Evolutionary conservation across 1,140 invertebrate genomes (phyloP).

Genomic region (Drosophila pruinosa): DNA sequence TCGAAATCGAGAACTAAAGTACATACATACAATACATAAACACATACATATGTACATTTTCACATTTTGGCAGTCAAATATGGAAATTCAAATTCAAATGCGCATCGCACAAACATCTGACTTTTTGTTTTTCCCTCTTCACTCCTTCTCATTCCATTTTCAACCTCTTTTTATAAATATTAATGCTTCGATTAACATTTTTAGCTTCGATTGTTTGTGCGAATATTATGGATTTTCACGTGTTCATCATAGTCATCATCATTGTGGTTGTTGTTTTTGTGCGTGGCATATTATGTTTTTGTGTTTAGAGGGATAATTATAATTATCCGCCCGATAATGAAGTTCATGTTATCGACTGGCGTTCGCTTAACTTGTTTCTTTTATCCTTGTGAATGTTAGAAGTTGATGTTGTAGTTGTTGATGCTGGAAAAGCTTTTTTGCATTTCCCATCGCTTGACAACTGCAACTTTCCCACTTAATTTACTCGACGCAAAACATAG

Average conservation of each 20-base stretch:
- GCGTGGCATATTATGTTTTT: slow-evolving; percentile 23
- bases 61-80: too few relatives aligned
- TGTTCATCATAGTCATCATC: slow-evolving; percentile 7
- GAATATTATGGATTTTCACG: slow-evolving; percentile 48
- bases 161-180: slow-evolving; percentile 6
- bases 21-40: slow-evolving; percentile 2
- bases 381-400: not conserved
- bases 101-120: slow-evolving; percentile 6
- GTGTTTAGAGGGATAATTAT: slow-evolving; percentile 15
- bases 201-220: slow-evolving; percentile 30
- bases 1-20: slow-evolving; percentile 4
- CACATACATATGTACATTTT: slow-evolving; percentile 6
- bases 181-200: slow-evolving; percentile 48
- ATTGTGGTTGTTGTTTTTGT: not conserved
- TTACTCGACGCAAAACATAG: slow-evolving; percentile 14
- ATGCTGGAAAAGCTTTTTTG: slow-evolving; percentile 23
- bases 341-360: not conserved
- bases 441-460: slow-evolving; percentile 44
- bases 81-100: slow-evolving; percentile 49
- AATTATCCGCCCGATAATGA: slow-evolving; percentile 6
- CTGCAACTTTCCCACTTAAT: slow-evolving; percentile 44
- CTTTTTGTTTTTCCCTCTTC: slow-evolving; percentile 8
- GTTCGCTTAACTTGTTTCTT: not conserved
- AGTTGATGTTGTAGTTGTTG: not conserved
- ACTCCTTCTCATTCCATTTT: not conserved